A percentile compares a stretch with the other conserved stretches of the same genome.
phyloP scores from a whole-genome alignment of 2,113 vertebrate genomes.

The Telmatochromis sp. region DNA sequence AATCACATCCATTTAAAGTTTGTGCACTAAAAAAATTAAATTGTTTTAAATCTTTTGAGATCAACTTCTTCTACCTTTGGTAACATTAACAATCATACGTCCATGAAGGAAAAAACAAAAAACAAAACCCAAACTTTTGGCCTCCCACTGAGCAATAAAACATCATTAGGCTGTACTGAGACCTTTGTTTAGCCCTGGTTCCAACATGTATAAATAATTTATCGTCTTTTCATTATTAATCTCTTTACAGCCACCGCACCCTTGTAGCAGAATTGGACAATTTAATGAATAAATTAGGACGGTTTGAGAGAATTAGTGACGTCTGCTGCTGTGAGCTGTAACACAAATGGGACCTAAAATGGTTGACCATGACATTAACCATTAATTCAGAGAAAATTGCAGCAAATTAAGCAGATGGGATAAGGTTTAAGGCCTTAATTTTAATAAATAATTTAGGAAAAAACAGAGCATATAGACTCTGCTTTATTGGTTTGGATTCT shows the following conservation, averaged over 20 bases:
- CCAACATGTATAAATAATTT: background rate
- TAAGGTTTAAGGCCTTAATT: conserved; percentile 8
- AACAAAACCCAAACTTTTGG: background rate
- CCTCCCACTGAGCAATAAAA: background rate
- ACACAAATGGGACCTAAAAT: conserved; percentile 46
- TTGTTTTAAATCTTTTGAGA: background rate
- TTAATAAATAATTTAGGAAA: background rate
- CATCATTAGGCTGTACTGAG: background rate
- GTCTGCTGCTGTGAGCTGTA: background rate
- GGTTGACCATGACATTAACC: conserved; percentile 25
- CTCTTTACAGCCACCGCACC: background rate
- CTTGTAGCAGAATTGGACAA: conserved; percentile 26
- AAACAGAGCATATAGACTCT: background rate
- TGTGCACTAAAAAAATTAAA: fast-evolving
- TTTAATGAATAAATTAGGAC: conserved; percentile 67
- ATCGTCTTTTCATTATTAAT: conserved; percentile 32
- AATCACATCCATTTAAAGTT: background rate
- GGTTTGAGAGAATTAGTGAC: conserved; percentile 30
- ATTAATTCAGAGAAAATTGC: conserved; percentile 34
- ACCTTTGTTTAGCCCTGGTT: background rate
- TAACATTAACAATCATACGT: background rate
- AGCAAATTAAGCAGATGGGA: conserved; percentile 30
- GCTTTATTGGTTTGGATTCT: conserved; percentile 48
- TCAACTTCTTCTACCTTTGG: background rate
- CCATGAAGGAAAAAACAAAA: background rate